These are phyloP conservation scores for Apoderus coryli DNA, from an alignment of 2,888 invertebrate genomes.

Conservation along the genomic window DNA sequence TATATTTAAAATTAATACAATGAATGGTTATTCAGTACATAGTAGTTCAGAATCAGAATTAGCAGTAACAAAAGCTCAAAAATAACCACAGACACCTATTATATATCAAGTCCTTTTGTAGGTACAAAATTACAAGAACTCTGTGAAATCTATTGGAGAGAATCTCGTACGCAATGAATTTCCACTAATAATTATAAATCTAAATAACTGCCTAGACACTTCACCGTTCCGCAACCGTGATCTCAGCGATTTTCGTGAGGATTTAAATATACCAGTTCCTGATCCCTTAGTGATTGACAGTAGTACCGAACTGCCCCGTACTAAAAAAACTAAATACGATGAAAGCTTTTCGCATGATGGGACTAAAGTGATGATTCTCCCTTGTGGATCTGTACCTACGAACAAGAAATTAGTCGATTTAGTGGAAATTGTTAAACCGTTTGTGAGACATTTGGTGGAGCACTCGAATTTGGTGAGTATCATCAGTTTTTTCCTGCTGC, in stretches of 20 bases:
- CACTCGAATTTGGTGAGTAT: slow-evolving; percentile 80
- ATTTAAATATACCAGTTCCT: slow-evolving; percentile 77
- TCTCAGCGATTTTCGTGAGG: slow-evolving; percentile 62
- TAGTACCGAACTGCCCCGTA: slow-evolving; percentile 41
- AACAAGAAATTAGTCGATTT: slow-evolving; percentile 76
- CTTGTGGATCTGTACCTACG: slow-evolving; percentile 71
- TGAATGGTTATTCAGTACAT: too few relatives aligned
- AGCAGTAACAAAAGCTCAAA: too few relatives aligned
- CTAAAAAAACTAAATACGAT: slow-evolving; percentile 43
- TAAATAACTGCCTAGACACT: slow-evolving; percentile 74
- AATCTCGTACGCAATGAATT: slow-evolving; percentile 74
- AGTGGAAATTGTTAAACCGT: slow-evolving; percentile 85
- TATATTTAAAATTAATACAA: too few relatives aligned
- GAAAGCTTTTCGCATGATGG: slow-evolving; percentile 33
- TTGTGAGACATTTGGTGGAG: slow-evolving; percentile 83
- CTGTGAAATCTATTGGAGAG: slow-evolving; percentile 75
- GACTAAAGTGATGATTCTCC: slow-evolving; percentile 60
- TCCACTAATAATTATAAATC: slow-evolving; percentile 79
- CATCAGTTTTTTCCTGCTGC: too few relatives aligned
- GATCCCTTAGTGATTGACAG: slow-evolving; percentile 50
- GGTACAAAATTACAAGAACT: slow-evolving; percentile 83
- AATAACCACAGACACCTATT: too few relatives aligned
- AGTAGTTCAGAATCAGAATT: too few relatives aligned
- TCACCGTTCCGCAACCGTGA: slow-evolving; percentile 64
- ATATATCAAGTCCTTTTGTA: too few relatives aligned